Percentiles rank a stretch among this genome's conserved stretches.
Evolutionary conservation across 2,797 vertebrate species (phyloP).

Genomic region (Acanthurus tractus): DNA sequence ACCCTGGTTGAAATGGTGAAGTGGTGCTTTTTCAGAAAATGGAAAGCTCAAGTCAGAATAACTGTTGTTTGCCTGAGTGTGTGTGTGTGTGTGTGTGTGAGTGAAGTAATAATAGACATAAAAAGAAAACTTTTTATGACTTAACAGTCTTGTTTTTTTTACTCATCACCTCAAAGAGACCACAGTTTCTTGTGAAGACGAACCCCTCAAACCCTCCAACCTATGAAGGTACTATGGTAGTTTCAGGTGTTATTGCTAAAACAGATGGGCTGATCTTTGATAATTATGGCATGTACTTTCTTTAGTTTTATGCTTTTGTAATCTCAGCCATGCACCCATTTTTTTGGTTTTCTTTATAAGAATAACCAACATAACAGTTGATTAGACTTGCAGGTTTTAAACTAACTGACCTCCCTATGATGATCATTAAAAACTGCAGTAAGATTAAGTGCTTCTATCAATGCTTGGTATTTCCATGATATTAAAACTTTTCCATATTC

Average conservation of each 20-base stretch:
- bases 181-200: too few species aligned
- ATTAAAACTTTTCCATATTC: background rate
- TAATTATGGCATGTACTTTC: too few species aligned
- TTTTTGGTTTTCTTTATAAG: too few species aligned
- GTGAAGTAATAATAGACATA: background rate
- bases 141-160: too few species aligned
- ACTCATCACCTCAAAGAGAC: too few species aligned
- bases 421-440: background rate
- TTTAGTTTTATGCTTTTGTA: too few species aligned
- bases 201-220: too few species aligned
- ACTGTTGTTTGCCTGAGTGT: background rate
- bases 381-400: background rate
- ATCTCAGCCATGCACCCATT: too few species aligned
- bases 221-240: too few species aligned
- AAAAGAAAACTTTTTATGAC: too few species aligned
- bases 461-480: background rate
- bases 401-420: background rate
- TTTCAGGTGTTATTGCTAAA: background rate
- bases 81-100: too few species aligned
- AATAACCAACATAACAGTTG: background rate
- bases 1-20: background rate
- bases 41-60: background rate
- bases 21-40: background rate
- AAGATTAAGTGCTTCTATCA: background rate
- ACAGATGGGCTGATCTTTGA: too few species aligned